Conservation (phyloP, 2,113 vertebrate species). For the Eolophus roseicapilla region DNA sequence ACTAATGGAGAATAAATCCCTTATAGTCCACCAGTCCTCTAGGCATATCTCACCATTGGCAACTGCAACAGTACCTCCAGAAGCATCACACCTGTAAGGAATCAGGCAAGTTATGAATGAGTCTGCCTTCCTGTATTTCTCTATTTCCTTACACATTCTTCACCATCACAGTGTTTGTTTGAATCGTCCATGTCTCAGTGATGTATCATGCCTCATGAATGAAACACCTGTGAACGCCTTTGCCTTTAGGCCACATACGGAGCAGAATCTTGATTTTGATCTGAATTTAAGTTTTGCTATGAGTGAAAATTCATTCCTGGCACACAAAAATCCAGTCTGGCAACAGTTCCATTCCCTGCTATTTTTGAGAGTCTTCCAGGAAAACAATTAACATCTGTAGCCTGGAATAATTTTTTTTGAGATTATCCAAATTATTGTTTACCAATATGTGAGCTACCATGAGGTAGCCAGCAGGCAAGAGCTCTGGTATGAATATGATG, state of each 20-base stretch:
- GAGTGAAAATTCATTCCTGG: not conserved
- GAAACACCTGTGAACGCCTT: not conserved
- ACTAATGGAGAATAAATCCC: not conserved
- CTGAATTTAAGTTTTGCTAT: not conserved
- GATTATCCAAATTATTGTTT: not conserved
- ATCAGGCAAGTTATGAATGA: too few relatives aligned
- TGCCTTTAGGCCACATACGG: not conserved
- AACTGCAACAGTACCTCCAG: not conserved
- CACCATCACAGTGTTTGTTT: not conserved
- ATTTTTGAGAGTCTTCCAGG: not conserved
- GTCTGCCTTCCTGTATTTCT: not conserved
- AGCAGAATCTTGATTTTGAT: not conserved
- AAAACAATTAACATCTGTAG: constrained; percentile 29
- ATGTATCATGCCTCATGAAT: accelerated
- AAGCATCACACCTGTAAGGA: not conserved
- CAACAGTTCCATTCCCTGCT: not conserved
- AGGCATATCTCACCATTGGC: not conserved
- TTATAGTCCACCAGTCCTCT: not conserved
- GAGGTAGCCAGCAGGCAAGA: not conserved
- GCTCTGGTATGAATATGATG: not conserved
- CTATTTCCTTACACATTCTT: not conserved
- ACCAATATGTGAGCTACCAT: not conserved
- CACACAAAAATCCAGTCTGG: not conserved
- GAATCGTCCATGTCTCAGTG: not conserved
- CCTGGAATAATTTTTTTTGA: not conserved